Base-by-base conservation (phyloP, 2,888 invertebrate genomes). In the Epiperipatus broadwayi region DNA sequence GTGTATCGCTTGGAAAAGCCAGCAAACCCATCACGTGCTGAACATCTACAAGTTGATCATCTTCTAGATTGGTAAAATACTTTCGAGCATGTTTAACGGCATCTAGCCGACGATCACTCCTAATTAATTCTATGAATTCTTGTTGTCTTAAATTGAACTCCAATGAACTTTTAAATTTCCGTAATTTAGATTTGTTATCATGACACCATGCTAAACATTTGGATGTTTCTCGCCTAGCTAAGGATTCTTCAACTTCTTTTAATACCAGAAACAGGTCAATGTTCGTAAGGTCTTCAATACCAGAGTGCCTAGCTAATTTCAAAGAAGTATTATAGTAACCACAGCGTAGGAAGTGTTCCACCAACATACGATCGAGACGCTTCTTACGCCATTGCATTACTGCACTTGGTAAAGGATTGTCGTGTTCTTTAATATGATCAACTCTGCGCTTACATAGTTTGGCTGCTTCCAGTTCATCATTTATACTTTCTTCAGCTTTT, bases 261-360 rank as follows among this genome's bases (percentile, higher is more conserved):
- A 65, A 64, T 2, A 61, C 60, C 47, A 65, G 53, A 49, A 67
- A 68, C 40, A 67, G 51, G 29, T 91, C 61, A 49, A 87, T 79
- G 64, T 95, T 95, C 16, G 91, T 89, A 43, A 91, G 68, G 52
- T 89, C 83, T 55, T 62, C 59, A 39, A 65, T 57, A 29, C 56
- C 55, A 8, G 79, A 75, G 36, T 77, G 72, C 37, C 78, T 74
- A 0, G 89, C 83, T 19, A 97, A 64, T 52, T 76, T 75, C 46
- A 78, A 74, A 0, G 95, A 95, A 0, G 91, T 79, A 53, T 81
- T 81, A 57, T 97, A 93, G 62, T 87, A 91, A 1, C 97, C 95
- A 55, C 80, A 78, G 41, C 91, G 68, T 15, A 97, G 67, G 54
- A 93, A 80, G 60, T 95, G 91, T 56, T 97, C 95, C 10, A 95